Percentiles rank a stretch among this genome's conserved stretches.
These are phyloP conservation scores for Balanococcus diminutus DNA, from an alignment of 2,888 invertebrate species.

Conservation along the genomic window DNA sequence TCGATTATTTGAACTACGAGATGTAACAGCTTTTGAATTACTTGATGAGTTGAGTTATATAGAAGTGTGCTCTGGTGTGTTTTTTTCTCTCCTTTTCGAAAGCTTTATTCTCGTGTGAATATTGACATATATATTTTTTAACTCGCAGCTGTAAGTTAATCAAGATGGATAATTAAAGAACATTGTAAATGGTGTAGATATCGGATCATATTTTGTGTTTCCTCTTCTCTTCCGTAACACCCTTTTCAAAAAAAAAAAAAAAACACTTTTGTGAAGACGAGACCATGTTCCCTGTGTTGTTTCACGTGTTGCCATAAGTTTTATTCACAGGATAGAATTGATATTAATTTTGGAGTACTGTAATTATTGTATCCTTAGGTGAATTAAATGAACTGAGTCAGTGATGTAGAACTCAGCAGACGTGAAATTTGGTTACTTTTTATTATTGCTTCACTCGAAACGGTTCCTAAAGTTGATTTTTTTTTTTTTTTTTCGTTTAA, in stretches of 20 bases:
- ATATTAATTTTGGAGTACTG: background rate
- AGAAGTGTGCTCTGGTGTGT: background rate
- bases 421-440: too few relatives aligned
- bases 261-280: too few relatives aligned
- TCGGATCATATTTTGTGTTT: background rate
- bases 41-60: background rate
- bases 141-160: background rate
- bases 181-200: background rate
- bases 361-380: background rate
- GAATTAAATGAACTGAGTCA: too few relatives aligned
- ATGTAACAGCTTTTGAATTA: background rate
- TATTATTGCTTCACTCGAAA: too few relatives aligned
- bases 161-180: background rate
- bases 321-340: background rate
- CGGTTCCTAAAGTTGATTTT: too few relatives aligned
- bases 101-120: background rate
- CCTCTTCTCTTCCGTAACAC: background rate
- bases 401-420: too few relatives aligned
- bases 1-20: background rate
- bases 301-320: background rate
- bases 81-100: background rate
- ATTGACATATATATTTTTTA: background rate
- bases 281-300: background rate
- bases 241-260: too few relatives aligned
- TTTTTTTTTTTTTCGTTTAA: too few relatives aligned